Percentiles rank a stretch among this genome's conserved stretches.
These are phyloP conservation scores for Eulimnadia texana DNA, from an alignment of 1,140 invertebrate species.

Conservation along the genomic window DNA sequence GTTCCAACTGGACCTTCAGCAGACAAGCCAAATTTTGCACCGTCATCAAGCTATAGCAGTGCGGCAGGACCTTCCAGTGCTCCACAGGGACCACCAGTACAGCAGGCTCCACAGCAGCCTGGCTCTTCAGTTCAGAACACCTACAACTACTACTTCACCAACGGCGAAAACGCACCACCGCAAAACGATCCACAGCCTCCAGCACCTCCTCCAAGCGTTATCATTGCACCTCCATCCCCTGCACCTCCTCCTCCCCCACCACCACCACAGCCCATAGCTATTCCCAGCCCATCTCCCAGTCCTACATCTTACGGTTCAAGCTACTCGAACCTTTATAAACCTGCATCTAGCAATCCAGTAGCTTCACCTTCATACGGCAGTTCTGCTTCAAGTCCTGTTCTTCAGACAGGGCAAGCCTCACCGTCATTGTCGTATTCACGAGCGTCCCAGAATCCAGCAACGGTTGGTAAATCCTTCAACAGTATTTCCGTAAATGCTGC, in stretches of 20 bases:
- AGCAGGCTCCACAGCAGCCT: not conserved
- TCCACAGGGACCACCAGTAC: not conserved
- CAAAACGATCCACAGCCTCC: not conserved
- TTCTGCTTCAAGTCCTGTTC: not conserved
- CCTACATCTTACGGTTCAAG: not conserved
- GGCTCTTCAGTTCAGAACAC: not conserved
- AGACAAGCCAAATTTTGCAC: not conserved
- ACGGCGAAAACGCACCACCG: not conserved
- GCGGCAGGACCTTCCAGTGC: not conserved
- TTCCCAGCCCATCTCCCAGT: not conserved
- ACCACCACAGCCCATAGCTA: not conserved
- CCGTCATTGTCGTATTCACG: not conserved
- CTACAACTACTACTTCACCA: slow-evolving; percentile 5
- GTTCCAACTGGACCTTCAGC: slow-evolving; percentile 6
- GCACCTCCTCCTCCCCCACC: slow-evolving; percentile 11
- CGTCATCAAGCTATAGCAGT: not conserved
- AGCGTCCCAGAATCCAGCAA: slow-evolving; percentile 1
- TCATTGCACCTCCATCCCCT: not conserved
- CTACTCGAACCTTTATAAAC: not conserved
- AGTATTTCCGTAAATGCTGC: not conserved
- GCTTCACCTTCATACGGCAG: not conserved
- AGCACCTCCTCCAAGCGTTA: not conserved
- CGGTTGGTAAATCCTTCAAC: not conserved
- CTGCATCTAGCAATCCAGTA: slow-evolving; percentile 1
- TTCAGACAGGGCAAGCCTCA: not conserved